phyloP scores from a whole-genome alignment of 2,113 vertebrate genomes.

The Felis chaus region DNA sequence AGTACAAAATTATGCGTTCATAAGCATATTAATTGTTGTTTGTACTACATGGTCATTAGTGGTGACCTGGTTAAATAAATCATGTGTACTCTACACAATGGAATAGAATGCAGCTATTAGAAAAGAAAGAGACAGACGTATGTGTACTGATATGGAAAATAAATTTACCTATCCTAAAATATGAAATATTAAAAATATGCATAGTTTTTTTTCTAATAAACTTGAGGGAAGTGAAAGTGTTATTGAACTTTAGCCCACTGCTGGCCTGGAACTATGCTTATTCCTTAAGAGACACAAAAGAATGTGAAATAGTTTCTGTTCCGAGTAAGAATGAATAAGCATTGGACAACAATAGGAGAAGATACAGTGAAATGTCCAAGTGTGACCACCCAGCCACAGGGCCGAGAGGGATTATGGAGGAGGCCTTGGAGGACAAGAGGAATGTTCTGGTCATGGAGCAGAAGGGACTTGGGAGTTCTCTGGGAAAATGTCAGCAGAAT shows the following conservation, averaged over 20 bases:
- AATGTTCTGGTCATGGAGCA: background rate
- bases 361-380: background rate
- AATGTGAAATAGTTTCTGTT: background rate
- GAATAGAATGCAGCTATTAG: background rate
- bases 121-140: background rate
- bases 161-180: background rate
- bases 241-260: background rate
- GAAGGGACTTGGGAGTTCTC: background rate
- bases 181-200: background rate
- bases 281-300: background rate
- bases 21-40: background rate
- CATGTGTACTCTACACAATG: fast-evolving
- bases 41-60: background rate
- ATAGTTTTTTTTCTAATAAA: background rate
- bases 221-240: background rate
- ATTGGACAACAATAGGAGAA: background rate
- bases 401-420: background rate
- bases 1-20: background rate
- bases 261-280: background rate
- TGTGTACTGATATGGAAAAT: background rate
- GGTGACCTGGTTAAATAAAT: background rate
- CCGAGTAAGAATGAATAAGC: background rate
- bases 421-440: background rate
- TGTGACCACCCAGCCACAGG: background rate
- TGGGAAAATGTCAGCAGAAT: background rate